phyloP scores from a whole-genome alignment of 2,113 vertebrate species.

The Elaphurus davidianus region DNA sequence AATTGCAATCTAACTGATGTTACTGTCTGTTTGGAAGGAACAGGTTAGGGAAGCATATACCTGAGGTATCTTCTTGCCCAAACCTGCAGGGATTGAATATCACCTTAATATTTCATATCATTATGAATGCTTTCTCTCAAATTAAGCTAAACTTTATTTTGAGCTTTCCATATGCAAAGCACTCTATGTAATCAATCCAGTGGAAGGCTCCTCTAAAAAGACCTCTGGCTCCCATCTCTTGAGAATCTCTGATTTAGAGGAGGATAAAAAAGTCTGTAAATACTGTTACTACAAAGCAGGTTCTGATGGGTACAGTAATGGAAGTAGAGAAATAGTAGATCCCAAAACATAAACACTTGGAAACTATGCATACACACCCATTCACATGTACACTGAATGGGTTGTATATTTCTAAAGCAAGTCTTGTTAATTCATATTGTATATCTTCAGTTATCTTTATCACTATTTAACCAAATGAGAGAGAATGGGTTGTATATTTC shows the following conservation, averaged over 20 bases:
- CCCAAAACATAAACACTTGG: neutral
- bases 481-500: neutral
- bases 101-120: neutral
- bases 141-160: neutral
- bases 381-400: accelerated
- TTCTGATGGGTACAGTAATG: neutral
- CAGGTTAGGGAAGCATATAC: neutral
- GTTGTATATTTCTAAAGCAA: neutral
- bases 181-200: neutral
- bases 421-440: neutral
- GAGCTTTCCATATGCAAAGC: neutral
- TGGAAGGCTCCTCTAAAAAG: neutral
- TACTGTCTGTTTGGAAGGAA: neutral
- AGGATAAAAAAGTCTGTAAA: neutral
- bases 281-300: neutral
- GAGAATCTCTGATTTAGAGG: neutral
- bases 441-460: neutral
- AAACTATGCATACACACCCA: neutral
- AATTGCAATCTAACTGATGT: neutral
- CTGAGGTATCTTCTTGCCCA: neutral
- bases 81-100: neutral
- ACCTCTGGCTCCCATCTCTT: neutral
- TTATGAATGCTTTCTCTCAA: neutral
- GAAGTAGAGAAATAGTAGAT: neutral
- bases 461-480: neutral